Evolutionary conservation across 1,140 invertebrate species (phyloP).

Genomic region (Platyura marginata): DNA sequence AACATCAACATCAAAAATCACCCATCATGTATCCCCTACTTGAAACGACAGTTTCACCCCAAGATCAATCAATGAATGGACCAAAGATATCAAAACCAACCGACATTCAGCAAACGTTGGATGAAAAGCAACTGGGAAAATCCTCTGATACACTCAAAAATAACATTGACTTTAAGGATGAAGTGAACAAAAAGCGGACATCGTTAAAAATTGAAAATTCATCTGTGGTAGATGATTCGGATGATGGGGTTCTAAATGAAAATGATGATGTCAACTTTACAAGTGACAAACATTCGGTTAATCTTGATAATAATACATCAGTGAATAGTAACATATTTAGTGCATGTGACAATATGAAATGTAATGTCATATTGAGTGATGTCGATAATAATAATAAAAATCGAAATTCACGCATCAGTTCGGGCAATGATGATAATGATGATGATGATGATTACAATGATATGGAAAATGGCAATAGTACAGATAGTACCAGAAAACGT

Average conservation of each 20-base stretch:
- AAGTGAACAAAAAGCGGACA: conserved; percentile 21
- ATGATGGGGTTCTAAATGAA: not conserved
- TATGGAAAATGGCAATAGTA: conserved; percentile 1
- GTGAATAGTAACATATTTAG: not conserved
- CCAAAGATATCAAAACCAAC: not conserved
- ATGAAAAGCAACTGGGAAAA: conserved; percentile 8
- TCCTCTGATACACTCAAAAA: conserved; percentile 22
- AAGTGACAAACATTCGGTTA: not conserved
- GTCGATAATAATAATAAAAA: conserved; percentile 8
- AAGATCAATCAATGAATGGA: not conserved
- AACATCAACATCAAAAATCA: too few relatives aligned
- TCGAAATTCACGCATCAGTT: conserved; percentile 19
- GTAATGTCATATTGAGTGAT: not conserved
- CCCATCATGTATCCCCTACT: not conserved
- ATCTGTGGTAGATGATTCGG: not conserved
- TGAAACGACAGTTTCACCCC: not conserved
- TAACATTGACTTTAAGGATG: conserved; percentile 23
- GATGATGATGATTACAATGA: not conserved
- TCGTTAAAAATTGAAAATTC: conserved; percentile 10
- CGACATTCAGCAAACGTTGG: conserved; percentile 15
- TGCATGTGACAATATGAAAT: not conserved
- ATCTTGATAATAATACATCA: not conserved
- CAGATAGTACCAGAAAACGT: not conserved
- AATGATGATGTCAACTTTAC: not conserved
- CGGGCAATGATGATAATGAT: conserved; percentile 3